Percentiles rank a stretch among this genome's conserved stretches.
Evolutionary conservation across 2,797 vertebrate genomes (phyloP).

Genomic region (Benthosema pterotum): DNA sequence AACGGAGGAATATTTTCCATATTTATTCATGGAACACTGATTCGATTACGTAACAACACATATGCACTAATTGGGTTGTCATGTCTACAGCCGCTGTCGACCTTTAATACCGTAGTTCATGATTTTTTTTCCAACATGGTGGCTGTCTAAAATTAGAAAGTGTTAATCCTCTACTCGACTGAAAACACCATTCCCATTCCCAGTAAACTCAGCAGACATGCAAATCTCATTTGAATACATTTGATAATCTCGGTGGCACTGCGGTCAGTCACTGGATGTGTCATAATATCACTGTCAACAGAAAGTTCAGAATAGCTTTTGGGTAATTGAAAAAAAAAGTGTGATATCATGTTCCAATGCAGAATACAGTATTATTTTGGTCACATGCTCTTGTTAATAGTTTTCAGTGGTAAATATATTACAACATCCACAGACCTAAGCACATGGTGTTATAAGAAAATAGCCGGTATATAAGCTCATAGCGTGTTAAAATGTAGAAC

Average conservation of each 20-base stretch:
- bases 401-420: too few species aligned
- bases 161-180: conserved; percentile 32
- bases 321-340: too few species aligned
- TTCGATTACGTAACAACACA: conserved; percentile 3
- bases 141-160: conserved; percentile 42
- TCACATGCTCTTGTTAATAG: too few species aligned
- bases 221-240: neutral
- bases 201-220: neutral
- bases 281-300: too few species aligned
- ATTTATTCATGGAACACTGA: neutral
- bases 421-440: too few species aligned
- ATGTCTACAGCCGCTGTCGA: conserved; percentile 11
- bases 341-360: too few species aligned
- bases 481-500: too few species aligned
- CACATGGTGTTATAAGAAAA: too few species aligned
- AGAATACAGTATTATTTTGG: too few species aligned
- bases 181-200: conserved; percentile 33
- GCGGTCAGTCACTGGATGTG: too few species aligned
- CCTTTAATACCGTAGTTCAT: conserved; percentile 16
- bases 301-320: too few species aligned
- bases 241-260: neutral
- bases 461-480: too few species aligned
- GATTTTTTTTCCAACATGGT: conserved; percentile 30
- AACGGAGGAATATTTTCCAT: conserved; percentile 3
- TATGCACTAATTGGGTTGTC: conserved; percentile 10